Conservation (phyloP, 2,797 vertebrate species). For the Rhinoraja longicauda region DNA sequence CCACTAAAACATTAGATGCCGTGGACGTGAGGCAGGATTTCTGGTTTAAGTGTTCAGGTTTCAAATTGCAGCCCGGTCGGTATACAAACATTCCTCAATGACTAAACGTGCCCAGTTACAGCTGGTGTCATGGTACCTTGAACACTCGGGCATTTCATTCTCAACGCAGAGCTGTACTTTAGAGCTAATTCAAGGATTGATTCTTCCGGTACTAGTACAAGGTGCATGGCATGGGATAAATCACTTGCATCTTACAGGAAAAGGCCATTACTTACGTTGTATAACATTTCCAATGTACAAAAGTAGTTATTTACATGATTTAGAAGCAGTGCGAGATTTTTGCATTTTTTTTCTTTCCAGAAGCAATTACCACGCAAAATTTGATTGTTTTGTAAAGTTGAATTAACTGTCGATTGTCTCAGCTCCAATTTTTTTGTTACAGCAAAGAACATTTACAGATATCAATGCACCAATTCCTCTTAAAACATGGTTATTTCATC, state of each 20-base stretch:
- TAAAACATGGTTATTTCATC: background rate
- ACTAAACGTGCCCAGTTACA: background rate
- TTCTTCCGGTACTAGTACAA: background rate
- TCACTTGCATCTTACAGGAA: background rate
- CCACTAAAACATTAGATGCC: background rate
- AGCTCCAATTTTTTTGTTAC: background rate
- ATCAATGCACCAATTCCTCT: background rate
- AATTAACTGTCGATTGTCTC: background rate
- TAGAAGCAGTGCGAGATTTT: background rate
- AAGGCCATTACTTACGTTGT: background rate
- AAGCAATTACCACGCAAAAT: background rate
- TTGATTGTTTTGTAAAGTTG: background rate
- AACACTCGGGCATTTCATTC: background rate
- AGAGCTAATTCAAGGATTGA: background rate
- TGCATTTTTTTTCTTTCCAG: background rate
- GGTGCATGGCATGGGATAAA: background rate
- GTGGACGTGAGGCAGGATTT: background rate
- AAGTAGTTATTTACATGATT: background rate
- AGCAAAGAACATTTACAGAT: background rate
- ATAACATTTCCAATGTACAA: background rate
- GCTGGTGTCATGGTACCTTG: background rate
- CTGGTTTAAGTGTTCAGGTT: background rate
- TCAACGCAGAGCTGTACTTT: background rate
- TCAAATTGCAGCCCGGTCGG: background rate
- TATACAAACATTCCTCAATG: constrained; percentile 11